Percentiles rank a stretch among this genome's conserved stretches.
Evolutionary conservation across 1,140 invertebrate genomes (phyloP).

Genomic region (Lamellibrachia luymesi): DNA sequence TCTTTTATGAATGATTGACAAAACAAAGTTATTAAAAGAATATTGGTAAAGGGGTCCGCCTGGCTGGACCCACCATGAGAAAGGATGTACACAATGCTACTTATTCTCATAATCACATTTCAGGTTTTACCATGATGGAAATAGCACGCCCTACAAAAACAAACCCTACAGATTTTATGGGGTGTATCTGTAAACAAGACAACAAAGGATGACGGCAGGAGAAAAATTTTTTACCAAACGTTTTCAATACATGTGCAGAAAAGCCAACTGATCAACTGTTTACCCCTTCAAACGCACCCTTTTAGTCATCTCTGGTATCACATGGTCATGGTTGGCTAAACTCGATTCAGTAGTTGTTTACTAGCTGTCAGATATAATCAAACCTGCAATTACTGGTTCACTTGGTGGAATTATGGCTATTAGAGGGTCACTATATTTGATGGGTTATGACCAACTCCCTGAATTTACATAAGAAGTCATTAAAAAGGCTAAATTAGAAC

Average conservation of each 20-base stretch:
- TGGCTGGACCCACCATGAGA: background rate
- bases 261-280: background rate
- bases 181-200: background rate
- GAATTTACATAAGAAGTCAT: background rate
- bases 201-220: too few species aligned
- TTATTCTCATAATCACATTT: background rate
- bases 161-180: background rate
- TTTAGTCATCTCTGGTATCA: background rate
- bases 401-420: background rate
- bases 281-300: conserved; percentile 43
- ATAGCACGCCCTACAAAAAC: background rate
- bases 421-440: background rate
- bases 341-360: background rate
- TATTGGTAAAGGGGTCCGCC: background rate
- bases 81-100: background rate
- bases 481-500: background rate
- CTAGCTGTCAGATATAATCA: background rate
- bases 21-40: background rate
- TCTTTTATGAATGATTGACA: background rate
- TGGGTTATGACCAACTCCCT: background rate
- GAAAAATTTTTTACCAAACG: background rate
- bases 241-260: background rate
- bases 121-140: background rate
- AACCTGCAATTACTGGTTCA: background rate
- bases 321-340: background rate